A percentile compares a stretch with the other conserved stretches of the same genome.
Evolutionary conservation across 2,888 invertebrate species (phyloP).

Genomic region (Galerucella calmariensis): DNA sequence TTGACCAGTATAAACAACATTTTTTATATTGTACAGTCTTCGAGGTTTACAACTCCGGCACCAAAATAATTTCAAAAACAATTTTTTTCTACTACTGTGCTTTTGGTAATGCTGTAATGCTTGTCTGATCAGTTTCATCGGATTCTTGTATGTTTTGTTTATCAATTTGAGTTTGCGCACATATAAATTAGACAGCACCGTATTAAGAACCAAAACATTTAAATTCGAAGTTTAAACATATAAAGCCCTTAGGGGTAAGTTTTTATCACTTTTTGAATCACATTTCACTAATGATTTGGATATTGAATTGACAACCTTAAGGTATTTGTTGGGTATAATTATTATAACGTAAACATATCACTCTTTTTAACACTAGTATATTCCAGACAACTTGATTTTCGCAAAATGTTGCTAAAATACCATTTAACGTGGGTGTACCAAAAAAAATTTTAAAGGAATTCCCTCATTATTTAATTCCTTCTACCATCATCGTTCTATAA

Average conservation of each 20-base stretch:
- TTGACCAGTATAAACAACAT: slow-evolving; percentile 8
- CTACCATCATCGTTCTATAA: no score
- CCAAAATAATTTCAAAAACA: background rate
- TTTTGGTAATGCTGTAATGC: background rate
- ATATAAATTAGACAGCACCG: background rate
- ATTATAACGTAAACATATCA: background rate
- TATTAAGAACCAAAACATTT: background rate
- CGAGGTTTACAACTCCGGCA: slow-evolving; percentile 1
- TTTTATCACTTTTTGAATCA: background rate
- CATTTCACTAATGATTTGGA: slow-evolving; percentile 3
- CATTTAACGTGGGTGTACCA: no score
- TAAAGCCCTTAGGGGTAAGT: background rate
- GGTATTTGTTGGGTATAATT: background rate
- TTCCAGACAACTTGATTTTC: no score
- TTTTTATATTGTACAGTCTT: slow-evolving; percentile 2
- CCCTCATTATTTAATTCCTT: no score
- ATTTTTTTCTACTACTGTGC: background rate
- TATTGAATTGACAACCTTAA: background rate
- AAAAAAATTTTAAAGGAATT: no score
- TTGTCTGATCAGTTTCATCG: background rate
- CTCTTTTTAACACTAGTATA: background rate
- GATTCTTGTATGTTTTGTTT: slow-evolving; percentile 3
- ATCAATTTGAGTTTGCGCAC: slow-evolving; percentile 6
- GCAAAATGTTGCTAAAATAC: no score
- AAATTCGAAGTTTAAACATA: background rate